A percentile compares a stretch with the other conserved stretches of the same genome.
Conservation (phyloP, 2,888 invertebrate species). For the Apodemia duryi region DNA sequence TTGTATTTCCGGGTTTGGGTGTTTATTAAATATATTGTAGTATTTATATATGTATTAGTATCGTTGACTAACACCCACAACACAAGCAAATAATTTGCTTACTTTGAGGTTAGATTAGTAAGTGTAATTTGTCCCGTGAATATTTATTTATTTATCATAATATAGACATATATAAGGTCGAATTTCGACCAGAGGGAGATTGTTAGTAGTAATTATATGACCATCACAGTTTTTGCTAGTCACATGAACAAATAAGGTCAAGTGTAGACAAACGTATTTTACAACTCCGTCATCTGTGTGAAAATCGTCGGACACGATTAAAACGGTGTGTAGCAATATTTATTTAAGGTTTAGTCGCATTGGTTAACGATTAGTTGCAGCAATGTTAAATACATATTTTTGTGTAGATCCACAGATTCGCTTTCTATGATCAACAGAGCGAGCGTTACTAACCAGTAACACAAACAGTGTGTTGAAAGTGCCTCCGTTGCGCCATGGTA, state of each 20-base stretch:
- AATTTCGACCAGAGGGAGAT: too few relatives aligned
- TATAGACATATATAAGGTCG: too few relatives aligned
- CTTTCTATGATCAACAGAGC: slow-evolving; percentile 61
- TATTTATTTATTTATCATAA: too few relatives aligned
- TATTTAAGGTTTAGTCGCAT: background rate
- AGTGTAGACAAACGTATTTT: background rate
- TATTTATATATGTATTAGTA: too few relatives aligned
- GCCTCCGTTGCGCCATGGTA: slow-evolving; percentile 70
- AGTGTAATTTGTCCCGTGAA: too few relatives aligned
- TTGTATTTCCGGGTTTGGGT: too few relatives aligned
- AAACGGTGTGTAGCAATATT: background rate
- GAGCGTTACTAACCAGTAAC: slow-evolving; percentile 60
- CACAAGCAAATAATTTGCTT: too few relatives aligned
- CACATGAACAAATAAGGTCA: background rate
- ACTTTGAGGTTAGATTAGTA: too few relatives aligned
- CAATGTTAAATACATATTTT: slow-evolving; percentile 10
- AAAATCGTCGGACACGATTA: background rate
- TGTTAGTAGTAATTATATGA: background rate
- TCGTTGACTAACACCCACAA: too few relatives aligned
- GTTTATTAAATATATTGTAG: too few relatives aligned
- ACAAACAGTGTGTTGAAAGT: slow-evolving; percentile 72
- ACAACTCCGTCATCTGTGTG: background rate
- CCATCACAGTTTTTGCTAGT: background rate
- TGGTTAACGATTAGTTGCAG: slow-evolving; percentile 14
- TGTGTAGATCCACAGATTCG: slow-evolving; percentile 42